Conservation (phyloP, 2,888 invertebrate species). For the Eulithis prunata region DNA sequence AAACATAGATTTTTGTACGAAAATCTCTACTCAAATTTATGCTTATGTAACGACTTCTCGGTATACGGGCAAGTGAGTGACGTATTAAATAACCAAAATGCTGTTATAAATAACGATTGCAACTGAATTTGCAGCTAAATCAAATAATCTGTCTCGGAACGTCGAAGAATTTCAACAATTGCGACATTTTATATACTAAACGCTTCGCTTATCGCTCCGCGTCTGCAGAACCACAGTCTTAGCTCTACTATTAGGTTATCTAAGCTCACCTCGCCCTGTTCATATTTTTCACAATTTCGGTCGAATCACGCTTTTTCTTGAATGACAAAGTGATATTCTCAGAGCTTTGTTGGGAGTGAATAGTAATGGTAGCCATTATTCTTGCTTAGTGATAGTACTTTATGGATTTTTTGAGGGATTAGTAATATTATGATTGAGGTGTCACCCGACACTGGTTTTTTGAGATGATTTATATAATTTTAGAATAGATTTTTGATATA, state of each 20-base stretch:
- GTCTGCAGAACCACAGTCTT: neutral
- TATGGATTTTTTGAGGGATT: slow-evolving; percentile 23
- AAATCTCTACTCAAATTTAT: no score
- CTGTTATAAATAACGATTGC: no score
- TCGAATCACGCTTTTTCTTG: slow-evolving; percentile 48
- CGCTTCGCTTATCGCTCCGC: slow-evolving; percentile 16
- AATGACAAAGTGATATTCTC: slow-evolving; percentile 42
- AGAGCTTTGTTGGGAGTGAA: slow-evolving; percentile 36
- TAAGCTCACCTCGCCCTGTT: slow-evolving; percentile 47
- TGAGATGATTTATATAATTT: neutral
- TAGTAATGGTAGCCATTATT: slow-evolving; percentile 32
- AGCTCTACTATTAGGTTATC: slow-evolving; percentile 30
- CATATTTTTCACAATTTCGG: slow-evolving; percentile 52
- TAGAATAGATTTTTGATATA: no score
- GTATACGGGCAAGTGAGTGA: no score
- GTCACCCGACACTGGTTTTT: slow-evolving; percentile 39
- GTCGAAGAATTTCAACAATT: no score
- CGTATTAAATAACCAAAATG: no score
- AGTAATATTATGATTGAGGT: slow-evolving; percentile 22
- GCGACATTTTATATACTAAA: no score
- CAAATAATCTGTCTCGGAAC: no score
- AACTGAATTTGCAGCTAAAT: no score
- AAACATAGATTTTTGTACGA: no score
- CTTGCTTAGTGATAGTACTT: slow-evolving; percentile 29
- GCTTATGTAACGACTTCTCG: no score